These are phyloP conservation scores for Myrmophylax atrothorax DNA, from an alignment of 2,113 vertebrate genomes.

Conservation along the genomic window DNA sequence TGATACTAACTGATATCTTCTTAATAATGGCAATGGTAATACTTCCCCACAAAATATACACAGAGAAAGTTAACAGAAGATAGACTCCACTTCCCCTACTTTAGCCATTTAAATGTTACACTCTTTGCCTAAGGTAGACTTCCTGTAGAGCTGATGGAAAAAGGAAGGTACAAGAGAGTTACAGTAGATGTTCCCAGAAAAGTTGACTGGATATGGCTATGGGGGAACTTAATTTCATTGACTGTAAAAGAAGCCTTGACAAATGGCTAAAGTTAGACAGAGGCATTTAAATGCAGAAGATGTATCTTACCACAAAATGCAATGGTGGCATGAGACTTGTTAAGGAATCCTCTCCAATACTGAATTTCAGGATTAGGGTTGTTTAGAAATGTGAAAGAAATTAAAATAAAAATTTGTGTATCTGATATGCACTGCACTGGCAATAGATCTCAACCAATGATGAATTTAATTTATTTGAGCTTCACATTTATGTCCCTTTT, in stretches of 20 bases:
- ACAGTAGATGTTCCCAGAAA: neutral
- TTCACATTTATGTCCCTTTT: neutral
- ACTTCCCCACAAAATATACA: neutral
- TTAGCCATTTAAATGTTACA: neutral
- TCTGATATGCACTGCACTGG: neutral
- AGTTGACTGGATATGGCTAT: neutral
- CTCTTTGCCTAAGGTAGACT: neutral
- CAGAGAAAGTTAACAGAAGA: neutral
- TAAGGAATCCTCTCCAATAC: neutral
- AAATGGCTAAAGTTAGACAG: neutral
- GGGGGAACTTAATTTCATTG: neutral
- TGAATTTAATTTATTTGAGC: neutral
- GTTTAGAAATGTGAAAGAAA: neutral
- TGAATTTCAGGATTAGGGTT: neutral
- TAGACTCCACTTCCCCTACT: neutral
- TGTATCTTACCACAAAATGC: neutral
- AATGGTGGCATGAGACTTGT: neutral
- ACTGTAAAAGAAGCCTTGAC: neutral
- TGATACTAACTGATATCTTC: neutral
- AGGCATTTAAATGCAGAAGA: neutral
- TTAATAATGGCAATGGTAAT: neutral
- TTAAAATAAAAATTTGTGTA: neutral
- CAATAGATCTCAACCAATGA: neutral
- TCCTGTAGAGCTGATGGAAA: neutral
- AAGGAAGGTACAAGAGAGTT: neutral